Conservation (phyloP, 2,113 vertebrate genomes). For the Gymnogyps californianus region DNA sequence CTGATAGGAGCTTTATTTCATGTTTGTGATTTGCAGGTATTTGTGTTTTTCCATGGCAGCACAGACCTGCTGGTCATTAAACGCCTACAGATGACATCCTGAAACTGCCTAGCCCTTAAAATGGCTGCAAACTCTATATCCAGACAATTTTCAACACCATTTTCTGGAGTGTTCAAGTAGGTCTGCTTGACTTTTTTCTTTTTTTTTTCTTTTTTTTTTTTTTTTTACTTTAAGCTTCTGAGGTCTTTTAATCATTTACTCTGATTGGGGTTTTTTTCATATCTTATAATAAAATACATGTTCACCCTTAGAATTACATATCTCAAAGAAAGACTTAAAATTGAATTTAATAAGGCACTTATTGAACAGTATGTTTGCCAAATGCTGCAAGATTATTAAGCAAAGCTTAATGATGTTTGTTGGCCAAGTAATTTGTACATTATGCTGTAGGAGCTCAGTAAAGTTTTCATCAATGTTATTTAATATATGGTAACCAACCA, state of each 20-base stretch:
- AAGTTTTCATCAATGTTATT: neutral
- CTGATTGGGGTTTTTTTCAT: neutral
- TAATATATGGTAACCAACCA: neutral
- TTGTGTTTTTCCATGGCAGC: neutral
- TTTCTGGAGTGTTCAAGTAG: neutral
- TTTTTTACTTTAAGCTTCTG: neutral
- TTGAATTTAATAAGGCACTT: conserved; percentile 47
- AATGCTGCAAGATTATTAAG: conserved; percentile 31
- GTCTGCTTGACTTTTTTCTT: neutral
- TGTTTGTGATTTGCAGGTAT: neutral
- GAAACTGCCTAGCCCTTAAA: neutral
- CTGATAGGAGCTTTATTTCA: neutral
- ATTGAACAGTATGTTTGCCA: conserved; percentile 21
- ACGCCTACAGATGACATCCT: neutral
- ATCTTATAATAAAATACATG: neutral
- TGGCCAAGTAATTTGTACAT: conserved; percentile 22
- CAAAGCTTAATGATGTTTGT: conserved; percentile 37
- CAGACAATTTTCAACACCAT: neutral
- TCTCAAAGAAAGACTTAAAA: conserved; percentile 38
- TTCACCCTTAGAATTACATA: conserved; percentile 7
- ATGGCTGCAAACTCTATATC: neutral
- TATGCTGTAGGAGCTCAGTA: conserved; percentile 1
- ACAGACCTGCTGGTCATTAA: neutral
- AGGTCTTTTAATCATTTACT: neutral
- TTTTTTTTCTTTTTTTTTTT: neutral